Percentiles rank a stretch among this genome's conserved stretches.
phyloP scores from a whole-genome alignment of 2,797 vertebrate genomes.

The Rhodeus uyekii region DNA sequence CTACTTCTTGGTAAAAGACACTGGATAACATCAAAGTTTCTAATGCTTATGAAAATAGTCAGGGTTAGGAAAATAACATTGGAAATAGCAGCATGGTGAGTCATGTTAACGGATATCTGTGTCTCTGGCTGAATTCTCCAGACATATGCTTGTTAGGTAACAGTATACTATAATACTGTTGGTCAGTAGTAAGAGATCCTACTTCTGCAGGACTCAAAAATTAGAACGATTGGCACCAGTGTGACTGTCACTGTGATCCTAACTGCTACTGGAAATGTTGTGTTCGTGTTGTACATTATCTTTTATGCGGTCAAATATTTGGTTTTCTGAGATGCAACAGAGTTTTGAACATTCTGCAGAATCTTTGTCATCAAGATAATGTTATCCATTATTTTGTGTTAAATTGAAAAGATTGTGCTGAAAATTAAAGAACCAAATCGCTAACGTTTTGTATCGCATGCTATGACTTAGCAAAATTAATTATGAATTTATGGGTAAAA shows the following conservation, averaged over 20 bases:
- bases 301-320: background rate
- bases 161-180: background rate
- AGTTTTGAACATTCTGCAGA: no score
- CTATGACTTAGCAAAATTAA: background rate
- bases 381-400: no score
- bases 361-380: no score
- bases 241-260: background rate
- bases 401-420: background rate
- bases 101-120: conserved; percentile 9
- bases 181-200: background rate
- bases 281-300: background rate
- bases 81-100: conserved; percentile 35
- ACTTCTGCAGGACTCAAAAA: background rate
- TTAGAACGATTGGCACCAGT: background rate
- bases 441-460: background rate
- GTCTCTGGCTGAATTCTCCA: conserved; percentile 26
- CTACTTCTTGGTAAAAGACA: conserved; percentile 34
- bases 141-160: conserved; percentile 31
- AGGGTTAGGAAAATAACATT: no score
- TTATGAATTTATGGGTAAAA: background rate
- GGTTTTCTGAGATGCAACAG: background rate
- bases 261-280: background rate
- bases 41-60: conserved; percentile 2
- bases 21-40: conserved; percentile 36
- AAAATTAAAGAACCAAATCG: background rate